Base-by-base conservation (phyloP, 2,113 vertebrate species). In the Labrus mixtus region DNA sequence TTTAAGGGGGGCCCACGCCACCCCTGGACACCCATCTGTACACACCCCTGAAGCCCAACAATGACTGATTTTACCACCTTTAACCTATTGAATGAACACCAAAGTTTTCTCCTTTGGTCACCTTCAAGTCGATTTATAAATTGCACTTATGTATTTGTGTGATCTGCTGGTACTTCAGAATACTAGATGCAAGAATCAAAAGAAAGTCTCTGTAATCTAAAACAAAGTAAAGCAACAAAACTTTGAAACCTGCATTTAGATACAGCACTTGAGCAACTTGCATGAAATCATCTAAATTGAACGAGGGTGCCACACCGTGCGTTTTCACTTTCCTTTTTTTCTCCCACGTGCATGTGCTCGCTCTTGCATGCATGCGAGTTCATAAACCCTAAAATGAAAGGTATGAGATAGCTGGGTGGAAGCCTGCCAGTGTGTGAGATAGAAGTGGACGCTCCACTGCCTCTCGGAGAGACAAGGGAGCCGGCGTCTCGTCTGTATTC, bases 321-420 rank as follows among this genome's bases (percentile, higher is more conserved):
- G 51, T 76, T 86, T 83, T 81, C 78, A 68, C 81, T 82, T 86
- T 88, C 29, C 76, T 29, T 71, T 68, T 76, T 29, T 71, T 68
- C 74, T 48, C 71, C 68, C 39, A 8, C 41, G 73, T 85, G 82
- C 78, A 20, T 23, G 90, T 85, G 90, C 41, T 84, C 65, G 3
- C 81, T 87, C 83, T 85, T 90, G 87, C 85, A 86, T 87, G 87
- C 85, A 73, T 37, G 70, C 55, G 62, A 88, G 87, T 89, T 91
- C 76, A 88, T 82, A 84, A 87, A 82, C 57, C 85, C 81, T 86
- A 83, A 89, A 91, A 90, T 89, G 87, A 90, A 90, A 90, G 83
- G 76, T 77, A 78, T 71, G 80, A 87, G 88, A 89, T 87, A 89
- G 84, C 72, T 36, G 84, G 81, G 69, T 78, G 81, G 79, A 87